These are phyloP conservation scores for Nemopilema nomurai DNA, from an alignment of 30 jellyfish, hydroid and myxozoan genomes.

Conservation along the genomic window DNA sequence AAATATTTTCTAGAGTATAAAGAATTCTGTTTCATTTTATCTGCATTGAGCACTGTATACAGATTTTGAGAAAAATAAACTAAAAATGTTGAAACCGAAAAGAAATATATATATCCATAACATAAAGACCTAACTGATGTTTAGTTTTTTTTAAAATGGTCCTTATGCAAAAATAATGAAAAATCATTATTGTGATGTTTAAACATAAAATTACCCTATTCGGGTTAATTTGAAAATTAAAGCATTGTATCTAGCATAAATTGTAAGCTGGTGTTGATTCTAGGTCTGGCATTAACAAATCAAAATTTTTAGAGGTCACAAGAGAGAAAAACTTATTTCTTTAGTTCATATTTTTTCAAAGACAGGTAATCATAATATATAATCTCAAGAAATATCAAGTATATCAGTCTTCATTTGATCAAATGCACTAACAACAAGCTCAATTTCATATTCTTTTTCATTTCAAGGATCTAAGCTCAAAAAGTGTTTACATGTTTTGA, in stretches of 20 bases:
- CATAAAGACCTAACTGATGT: not conserved
- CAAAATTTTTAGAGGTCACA: not conserved
- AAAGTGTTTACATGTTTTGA: not conserved
- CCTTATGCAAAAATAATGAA: not conserved
- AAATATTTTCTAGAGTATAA: not conserved
- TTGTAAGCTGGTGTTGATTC: not conserved
- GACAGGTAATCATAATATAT: not conserved
- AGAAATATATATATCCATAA: not conserved
- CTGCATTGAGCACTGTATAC: not conserved
- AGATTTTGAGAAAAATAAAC: not conserved
- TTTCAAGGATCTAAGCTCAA: not conserved
- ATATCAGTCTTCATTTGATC: too few relatives aligned
- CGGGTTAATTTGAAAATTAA: not conserved
- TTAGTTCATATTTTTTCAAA: not conserved
- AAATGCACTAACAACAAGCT: not conserved
- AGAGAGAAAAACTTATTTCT: not conserved
- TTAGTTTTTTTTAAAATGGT: too few relatives aligned
- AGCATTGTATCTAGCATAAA: not conserved
- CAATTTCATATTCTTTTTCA: not conserved
- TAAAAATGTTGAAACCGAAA: not conserved
- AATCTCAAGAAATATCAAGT: not conserved
- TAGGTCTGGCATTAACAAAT: not conserved
- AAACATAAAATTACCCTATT: not conserved
- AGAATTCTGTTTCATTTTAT: not conserved
- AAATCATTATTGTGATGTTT: not conserved